A percentile compares a stretch with the other conserved stretches of the same genome.
Conservation (phyloP, 2,797 vertebrate genomes). For the Erethizon dorsatum region DNA sequence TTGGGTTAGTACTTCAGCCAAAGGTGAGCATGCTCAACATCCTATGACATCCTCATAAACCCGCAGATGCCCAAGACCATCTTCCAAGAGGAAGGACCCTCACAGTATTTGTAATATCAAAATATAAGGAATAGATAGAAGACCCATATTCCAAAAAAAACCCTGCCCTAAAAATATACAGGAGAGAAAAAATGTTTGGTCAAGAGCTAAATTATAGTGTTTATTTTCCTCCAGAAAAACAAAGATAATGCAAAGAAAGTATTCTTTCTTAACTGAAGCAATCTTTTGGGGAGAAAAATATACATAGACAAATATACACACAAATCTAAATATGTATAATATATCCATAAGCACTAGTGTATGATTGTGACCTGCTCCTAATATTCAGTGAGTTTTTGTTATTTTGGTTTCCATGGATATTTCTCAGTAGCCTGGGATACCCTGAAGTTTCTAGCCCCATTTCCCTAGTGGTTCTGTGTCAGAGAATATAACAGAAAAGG, state of each 20-base stretch:
- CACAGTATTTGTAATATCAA: neutral
- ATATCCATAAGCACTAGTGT: neutral
- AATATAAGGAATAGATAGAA: neutral
- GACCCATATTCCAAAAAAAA: neutral
- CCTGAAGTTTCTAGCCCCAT: slow-evolving; percentile 68
- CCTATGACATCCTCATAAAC: neutral
- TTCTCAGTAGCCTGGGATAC: slow-evolving; percentile 66
- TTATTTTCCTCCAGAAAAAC: slow-evolving; percentile 30
- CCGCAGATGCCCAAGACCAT: neutral
- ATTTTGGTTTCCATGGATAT: slow-evolving; percentile 50
- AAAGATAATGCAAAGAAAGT: neutral
- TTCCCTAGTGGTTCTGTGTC: slow-evolving; percentile 42
- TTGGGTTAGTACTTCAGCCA: neutral
- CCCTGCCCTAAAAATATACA: neutral
- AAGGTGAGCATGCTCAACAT: too few species aligned
- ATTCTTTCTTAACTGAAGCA: slow-evolving; percentile 10
- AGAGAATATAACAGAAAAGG: slow-evolving; percentile 41
- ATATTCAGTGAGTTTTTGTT: neutral
- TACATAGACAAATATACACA: neutral
- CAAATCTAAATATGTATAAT: neutral
- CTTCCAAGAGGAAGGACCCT: neutral
- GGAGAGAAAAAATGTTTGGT: neutral
- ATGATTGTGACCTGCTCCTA: neutral
- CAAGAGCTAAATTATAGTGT: slow-evolving; percentile 11
- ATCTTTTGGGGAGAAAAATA: neutral